Base-by-base conservation (phyloP, 2,888 invertebrate species). In the Drosophila glabriapex region DNA sequence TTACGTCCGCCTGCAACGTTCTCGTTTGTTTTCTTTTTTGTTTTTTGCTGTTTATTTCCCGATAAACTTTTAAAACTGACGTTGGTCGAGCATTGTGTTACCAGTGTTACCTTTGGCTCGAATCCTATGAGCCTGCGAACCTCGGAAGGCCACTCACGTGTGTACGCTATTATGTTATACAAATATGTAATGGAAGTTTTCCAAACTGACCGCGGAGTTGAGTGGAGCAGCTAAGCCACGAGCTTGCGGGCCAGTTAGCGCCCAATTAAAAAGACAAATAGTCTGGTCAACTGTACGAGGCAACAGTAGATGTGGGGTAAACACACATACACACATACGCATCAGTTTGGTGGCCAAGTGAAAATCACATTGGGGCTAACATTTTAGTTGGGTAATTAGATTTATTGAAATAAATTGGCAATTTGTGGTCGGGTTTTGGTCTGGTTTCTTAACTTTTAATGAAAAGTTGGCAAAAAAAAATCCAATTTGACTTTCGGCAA, bases 391-490 rank as follows among this genome's bases (percentile, higher is more conserved):
- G 60, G 63, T 86, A 86, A 85, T 89, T 86, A 76, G 77, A 89
- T 84, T 83, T 81, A 89, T 85, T 83, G 76, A 85, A 85, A 89
- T 89, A 85, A 89, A 85, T 86, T 83, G 89, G 70, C 85, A 77
- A 70, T 87, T 85, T 65, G 68, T 67, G 66, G 82, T 67, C 74
- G 43, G 68, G 46, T 41, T 62, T 50, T 33, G 68, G 68, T 33
- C 64, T 65, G 65, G 66, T 67, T 54, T 63, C 59, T 70, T 72
- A 78, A 84, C 73, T 78, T 83, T 83, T 80, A 77, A 80, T 85
- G 74, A 68, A 86, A 74, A 69, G 71, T 67, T 41, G 14, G 66
- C n/a, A 50, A 46, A 60, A 61, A 61, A 74, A 60, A 43, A 53
- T 56, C 39, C 22, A 49, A 46, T 31, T 31, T 56, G 46, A 62